Conservation (phyloP, 2,888 invertebrate species). For the Thymelicus lineola region DNA sequence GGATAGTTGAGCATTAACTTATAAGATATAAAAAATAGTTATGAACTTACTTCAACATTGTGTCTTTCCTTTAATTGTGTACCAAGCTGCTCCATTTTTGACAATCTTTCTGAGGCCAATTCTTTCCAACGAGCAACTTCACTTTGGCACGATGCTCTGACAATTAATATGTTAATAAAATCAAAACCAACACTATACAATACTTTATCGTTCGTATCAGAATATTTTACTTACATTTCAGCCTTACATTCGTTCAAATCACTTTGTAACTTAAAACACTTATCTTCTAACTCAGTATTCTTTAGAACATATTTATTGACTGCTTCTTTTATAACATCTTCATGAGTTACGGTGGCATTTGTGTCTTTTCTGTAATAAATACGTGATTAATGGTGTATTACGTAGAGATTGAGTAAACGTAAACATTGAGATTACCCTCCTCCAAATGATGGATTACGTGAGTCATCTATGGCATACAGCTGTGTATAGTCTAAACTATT, state of each 20-base stretch:
- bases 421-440: slow-evolving; percentile 7
- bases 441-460: slow-evolving; percentile 16
- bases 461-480: neutral
- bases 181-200: neutral
- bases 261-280: slow-evolving; percentile 73
- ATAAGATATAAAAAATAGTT: no score
- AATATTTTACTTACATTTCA: slow-evolving; percentile 77
- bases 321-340: slow-evolving; percentile 61
- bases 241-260: slow-evolving; percentile 71
- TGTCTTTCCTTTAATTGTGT: slow-evolving; percentile 87
- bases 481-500: neutral
- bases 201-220: neutral
- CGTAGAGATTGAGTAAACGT: slow-evolving; percentile 25
- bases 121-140: slow-evolving; percentile 87
- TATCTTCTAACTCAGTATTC: slow-evolving; percentile 70
- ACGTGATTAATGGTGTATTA: slow-evolving; percentile 55
- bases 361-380: slow-evolving; percentile 63
- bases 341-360: slow-evolving; percentile 53
- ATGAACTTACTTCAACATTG: slow-evolving; percentile 77
- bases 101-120: slow-evolving; percentile 87
- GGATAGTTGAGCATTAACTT: no score
- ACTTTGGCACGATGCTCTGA: slow-evolving; percentile 64
- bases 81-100: slow-evolving; percentile 87
- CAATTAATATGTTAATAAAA: slow-evolving; percentile 39
- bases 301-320: slow-evolving; percentile 73